These are phyloP conservation scores for Aphelenchoides bicaudatus DNA, from an alignment of 2,888 invertebrate species.

Conservation along the genomic window DNA sequence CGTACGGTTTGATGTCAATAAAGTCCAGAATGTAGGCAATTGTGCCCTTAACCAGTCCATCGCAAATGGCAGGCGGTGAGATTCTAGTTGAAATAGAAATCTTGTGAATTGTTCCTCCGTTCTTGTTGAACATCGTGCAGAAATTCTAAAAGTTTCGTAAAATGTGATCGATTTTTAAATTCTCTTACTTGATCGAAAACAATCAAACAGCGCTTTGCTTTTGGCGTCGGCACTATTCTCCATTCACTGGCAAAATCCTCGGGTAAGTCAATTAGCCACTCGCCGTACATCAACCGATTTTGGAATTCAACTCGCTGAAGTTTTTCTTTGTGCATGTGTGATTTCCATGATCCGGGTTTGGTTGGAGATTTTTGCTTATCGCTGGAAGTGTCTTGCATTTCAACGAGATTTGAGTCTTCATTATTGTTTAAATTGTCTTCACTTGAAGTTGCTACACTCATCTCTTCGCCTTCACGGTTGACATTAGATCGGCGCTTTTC, in stretches of 20 bases:
- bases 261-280: constrained; percentile 86
- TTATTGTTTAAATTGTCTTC: too few species aligned
- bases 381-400: too few species aligned
- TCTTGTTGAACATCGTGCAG: background rate
- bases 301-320: constrained; percentile 5
- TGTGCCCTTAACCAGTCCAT: too few species aligned
- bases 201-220: constrained; percentile 77
- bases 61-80: too few species aligned
- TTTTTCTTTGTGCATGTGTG: background rate
- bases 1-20: background rate
- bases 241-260: constrained; percentile 63
- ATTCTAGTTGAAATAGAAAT: too few species aligned
- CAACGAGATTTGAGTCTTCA: too few species aligned
- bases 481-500: background rate
- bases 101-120: background rate
- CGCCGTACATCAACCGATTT: constrained; percentile 75
- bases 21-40: constrained; percentile 12
- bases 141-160: background rate
- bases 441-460: too few species aligned
- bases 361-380: background rate
- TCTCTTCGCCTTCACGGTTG: background rate
- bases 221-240: constrained; percentile 72
- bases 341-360: background rate
- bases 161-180: background rate
- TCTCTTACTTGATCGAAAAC: constrained; percentile 62